A percentile compares a stretch with the other conserved stretches of the same genome.
Evolutionary conservation across 2,888 invertebrate species (phyloP).

Genomic region (Diplolepis rosae): DNA sequence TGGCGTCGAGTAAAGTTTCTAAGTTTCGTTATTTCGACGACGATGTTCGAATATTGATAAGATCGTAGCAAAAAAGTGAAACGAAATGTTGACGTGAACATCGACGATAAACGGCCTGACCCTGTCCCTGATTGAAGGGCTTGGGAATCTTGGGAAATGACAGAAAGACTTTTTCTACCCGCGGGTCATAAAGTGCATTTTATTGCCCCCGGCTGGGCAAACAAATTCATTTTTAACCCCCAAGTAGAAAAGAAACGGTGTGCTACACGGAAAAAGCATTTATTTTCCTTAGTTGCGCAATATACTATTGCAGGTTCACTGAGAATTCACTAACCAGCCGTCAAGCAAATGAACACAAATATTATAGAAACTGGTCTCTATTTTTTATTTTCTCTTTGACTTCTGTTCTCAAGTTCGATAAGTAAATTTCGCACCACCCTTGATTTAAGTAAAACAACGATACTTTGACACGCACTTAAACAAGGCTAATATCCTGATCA

Average conservation of each 20-base stretch:
- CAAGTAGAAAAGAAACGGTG: no score
- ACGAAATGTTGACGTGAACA: neutral
- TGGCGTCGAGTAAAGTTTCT: neutral
- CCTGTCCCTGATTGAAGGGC: slow-evolving; percentile 1
- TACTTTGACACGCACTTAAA: neutral
- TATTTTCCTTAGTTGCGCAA: no score
- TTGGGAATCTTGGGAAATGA: no score
- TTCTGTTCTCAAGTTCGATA: neutral
- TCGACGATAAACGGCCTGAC: neutral
- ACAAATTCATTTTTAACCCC: no score
- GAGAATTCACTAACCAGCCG: neutral
- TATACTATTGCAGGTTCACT: neutral
- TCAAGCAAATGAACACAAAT: neutral
- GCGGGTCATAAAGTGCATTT: no score
- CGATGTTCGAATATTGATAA: neutral
- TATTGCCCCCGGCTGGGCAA: no score
- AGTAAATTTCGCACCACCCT: neutral
- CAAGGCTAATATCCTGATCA: slow-evolving; percentile 2
- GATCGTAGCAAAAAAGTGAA: neutral
- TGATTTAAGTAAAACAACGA: neutral
- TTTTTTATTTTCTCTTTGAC: neutral
- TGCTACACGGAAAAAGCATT: no score
- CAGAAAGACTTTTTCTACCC: no score
- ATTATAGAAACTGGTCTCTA: neutral
- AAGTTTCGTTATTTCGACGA: neutral